These are phyloP conservation scores for Lasioglossum albipes DNA, from an alignment of 1,140 invertebrate species.

Conservation along the genomic window DNA sequence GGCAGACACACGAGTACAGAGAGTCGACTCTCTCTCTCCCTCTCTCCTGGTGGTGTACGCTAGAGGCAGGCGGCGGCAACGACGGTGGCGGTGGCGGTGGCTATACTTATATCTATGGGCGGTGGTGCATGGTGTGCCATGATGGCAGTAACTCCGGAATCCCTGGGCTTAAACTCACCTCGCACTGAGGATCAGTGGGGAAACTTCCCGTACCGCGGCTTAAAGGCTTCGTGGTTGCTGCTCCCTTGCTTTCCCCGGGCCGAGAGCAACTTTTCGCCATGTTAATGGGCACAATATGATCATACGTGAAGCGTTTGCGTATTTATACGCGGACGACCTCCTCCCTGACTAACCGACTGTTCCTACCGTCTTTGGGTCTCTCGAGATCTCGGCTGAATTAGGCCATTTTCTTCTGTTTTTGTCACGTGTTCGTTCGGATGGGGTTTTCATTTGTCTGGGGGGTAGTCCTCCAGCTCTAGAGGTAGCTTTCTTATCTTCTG, in stretches of 20 bases:
- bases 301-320: conserved; percentile 69
- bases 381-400: too few relatives aligned
- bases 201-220: conserved; percentile 78
- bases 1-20: conserved; percentile 55
- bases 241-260: conserved; percentile 67
- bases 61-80: conserved; percentile 10
- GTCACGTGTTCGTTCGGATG: too few relatives aligned
- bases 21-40: conserved; percentile 40
- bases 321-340: conserved; percentile 59
- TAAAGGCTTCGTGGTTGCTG: conserved; percentile 80
- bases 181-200: conserved; percentile 78
- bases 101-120: conserved; percentile 69
- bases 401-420: too few relatives aligned
- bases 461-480: too few relatives aligned
- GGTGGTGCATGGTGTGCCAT: conserved; percentile 76
- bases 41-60: conserved; percentile 43
- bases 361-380: too few relatives aligned
- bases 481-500: too few relatives aligned
- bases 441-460: too few relatives aligned
- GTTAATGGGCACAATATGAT: conserved; percentile 79
- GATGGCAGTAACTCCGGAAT: conserved; percentile 80
- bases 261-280: conserved; percentile 74
- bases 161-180: conserved; percentile 78
- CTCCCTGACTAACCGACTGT: neutral
- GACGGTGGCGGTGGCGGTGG: too few relatives aligned